These are phyloP conservation scores for Heptranchias perlo DNA, from an alignment of 2,113 vertebrate species.

Conservation along the genomic window DNA sequence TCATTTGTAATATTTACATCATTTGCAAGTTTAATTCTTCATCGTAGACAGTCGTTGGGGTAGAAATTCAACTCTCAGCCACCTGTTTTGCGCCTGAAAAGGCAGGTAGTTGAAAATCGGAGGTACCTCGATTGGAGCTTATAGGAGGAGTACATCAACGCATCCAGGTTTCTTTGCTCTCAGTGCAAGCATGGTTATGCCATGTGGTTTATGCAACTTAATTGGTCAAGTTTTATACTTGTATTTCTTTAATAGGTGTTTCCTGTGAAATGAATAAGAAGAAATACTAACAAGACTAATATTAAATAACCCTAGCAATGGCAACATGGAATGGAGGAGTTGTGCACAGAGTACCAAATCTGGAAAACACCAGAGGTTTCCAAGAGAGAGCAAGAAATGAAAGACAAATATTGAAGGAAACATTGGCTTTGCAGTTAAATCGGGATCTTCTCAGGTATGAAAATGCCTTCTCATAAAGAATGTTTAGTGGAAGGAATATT, in stretches of 20 bases:
- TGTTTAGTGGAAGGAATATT: background rate
- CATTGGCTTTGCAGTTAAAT: slow-evolving; percentile 56
- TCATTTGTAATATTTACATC: background rate
- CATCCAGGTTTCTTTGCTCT: background rate
- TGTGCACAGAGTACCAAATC: background rate
- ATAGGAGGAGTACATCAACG: background rate
- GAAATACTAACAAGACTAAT: background rate
- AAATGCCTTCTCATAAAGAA: background rate
- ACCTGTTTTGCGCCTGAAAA: background rate
- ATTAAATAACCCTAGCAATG: slow-evolving; percentile 2
- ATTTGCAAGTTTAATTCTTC: background rate
- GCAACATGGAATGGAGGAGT: slow-evolving; percentile 9
- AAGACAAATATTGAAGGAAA: slow-evolving; percentile 54
- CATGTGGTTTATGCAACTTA: background rate
- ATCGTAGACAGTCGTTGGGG: background rate
- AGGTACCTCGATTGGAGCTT: background rate
- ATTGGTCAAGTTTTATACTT: background rate
- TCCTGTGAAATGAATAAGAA: background rate
- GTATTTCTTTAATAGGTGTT: background rate
- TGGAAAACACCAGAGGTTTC: slow-evolving; percentile 33
- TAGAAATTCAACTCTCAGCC: background rate
- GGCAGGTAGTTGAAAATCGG: background rate
- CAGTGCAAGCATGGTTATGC: background rate
- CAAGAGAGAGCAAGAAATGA: slow-evolving; percentile 44
- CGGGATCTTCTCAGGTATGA: slow-evolving; percentile 59